Base-by-base conservation (phyloP, 2,888 invertebrate genomes). In the Zeuzera pyrina region DNA sequence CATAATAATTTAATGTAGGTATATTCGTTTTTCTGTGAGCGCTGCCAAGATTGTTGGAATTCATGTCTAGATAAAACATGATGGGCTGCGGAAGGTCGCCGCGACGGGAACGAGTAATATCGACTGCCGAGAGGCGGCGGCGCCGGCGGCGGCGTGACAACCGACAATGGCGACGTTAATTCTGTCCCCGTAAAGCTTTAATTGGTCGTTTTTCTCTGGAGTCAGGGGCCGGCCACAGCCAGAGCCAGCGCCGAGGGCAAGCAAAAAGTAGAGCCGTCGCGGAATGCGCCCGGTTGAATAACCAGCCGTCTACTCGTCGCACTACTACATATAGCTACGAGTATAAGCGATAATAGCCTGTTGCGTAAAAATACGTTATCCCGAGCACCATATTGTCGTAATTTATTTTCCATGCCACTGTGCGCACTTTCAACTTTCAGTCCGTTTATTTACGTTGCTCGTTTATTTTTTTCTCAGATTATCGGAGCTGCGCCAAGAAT, bases 221-320 rank as follows among this genome's bases (percentile, higher is more conserved):
- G 36, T 12, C 15, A n/a, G 13, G 12, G 21, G 24, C 44, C 49
- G 51, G 39, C 43, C 48, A 47, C 34, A 55, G 53, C 46, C 50
- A 54, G 45, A 47, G 57, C 49, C 51, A 48, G 45, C 46, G 47
- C 46, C 45, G 45, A 49, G 50, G 50, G 47, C 59, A 73, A 77
- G 71, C 77, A 81, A 81, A 73, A 81, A 83, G 77, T 69, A 66
- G 65, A 56, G 57, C 63, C 74, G 78, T 63, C 78, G 64, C 69
- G 79, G 81, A 78, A 83, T 81, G 81, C 58, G 76, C 61, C 59
- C 71, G 74, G 79, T 79, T 79, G 79, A 79, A 79, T 74, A 79
- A 77, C 78, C 79, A 77, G 71, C 68, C 71, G 77, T 66, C 73
- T 71, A 66, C 54, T 40, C 52, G 52, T 54, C 23, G 16, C 49